A percentile compares a stretch with the other conserved stretches of the same genome.
Evolutionary conservation across 2,113 vertebrate genomes (phyloP).

Genomic region (Gymnogyps californianus): DNA sequence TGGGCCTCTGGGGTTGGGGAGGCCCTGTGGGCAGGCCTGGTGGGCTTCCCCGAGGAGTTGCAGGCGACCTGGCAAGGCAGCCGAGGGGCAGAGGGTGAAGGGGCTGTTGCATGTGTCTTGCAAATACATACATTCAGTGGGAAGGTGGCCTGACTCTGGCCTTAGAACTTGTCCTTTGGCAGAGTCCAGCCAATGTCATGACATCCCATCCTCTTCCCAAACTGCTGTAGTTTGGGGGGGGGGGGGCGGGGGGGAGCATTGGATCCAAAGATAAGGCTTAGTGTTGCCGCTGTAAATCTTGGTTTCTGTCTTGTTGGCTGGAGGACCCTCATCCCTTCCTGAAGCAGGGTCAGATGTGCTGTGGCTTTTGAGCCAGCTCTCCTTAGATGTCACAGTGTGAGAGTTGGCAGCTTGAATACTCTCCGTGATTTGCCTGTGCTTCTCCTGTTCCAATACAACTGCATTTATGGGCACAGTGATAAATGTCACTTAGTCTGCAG

Average conservation of each 20-base stretch:
- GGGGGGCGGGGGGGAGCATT: too few relatives aligned
- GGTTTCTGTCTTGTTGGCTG: background rate
- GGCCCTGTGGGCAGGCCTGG: background rate
- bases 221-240: background rate
- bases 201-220: background rate
- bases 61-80: background rate
- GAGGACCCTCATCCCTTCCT: background rate
- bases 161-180: background rate
- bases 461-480: background rate
- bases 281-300: background rate
- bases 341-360: background rate
- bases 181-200: background rate
- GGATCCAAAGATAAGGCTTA: background rate
- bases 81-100: background rate
- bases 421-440: background rate
- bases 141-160: background rate
- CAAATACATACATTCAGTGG: background rate
- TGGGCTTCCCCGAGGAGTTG: background rate
- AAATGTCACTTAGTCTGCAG: background rate
- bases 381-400: rapidly evolving
- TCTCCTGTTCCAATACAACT: background rate
- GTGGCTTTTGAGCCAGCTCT: background rate
- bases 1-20: background rate
- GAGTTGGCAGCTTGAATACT: background rate
- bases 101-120: background rate